Percentiles rank a stretch among this genome's conserved stretches.
These are phyloP conservation scores for Eupithecia inturbata DNA, from an alignment of 2,888 invertebrate species.

Conservation along the genomic window DNA sequence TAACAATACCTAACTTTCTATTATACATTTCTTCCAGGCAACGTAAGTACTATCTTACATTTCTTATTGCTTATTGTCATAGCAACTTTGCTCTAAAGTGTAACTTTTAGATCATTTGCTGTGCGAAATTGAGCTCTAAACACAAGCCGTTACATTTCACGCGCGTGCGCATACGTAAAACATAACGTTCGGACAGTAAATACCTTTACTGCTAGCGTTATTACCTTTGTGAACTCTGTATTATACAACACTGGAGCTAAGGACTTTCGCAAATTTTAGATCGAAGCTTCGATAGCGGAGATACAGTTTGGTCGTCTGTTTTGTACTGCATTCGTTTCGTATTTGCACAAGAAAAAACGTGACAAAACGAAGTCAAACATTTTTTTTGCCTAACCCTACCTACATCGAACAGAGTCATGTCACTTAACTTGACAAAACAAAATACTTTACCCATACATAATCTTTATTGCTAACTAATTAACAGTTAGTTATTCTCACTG, in stretches of 20 bases:
- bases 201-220: constrained; percentile 44
- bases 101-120: constrained; percentile 1
- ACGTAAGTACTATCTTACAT: neutral
- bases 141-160: constrained; percentile 31
- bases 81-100: constrained; percentile 2
- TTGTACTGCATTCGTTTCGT: too few relatives aligned
- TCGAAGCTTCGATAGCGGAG: too few relatives aligned
- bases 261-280: constrained; percentile 17
- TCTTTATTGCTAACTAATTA: too few relatives aligned
- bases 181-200: constrained; percentile 45
- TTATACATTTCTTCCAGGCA: neutral
- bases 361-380: too few relatives aligned
- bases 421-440: too few relatives aligned
- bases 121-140: constrained; percentile 2
- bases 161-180: constrained; percentile 32
- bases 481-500: too few relatives aligned
- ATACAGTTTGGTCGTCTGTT: too few relatives aligned
- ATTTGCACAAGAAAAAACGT: too few relatives aligned
- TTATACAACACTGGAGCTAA: constrained; percentile 16
- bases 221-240: constrained; percentile 39
- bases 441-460: too few relatives aligned
- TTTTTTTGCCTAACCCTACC: too few relatives aligned
- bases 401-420: too few relatives aligned
- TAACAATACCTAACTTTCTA: too few relatives aligned
- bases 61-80: constrained; percentile 9